A percentile compares a stretch with the other conserved stretches of the same genome.
Evolutionary conservation across 2,113 vertebrate species (phyloP).

Genomic region (Ranitomeya imitator): DNA sequence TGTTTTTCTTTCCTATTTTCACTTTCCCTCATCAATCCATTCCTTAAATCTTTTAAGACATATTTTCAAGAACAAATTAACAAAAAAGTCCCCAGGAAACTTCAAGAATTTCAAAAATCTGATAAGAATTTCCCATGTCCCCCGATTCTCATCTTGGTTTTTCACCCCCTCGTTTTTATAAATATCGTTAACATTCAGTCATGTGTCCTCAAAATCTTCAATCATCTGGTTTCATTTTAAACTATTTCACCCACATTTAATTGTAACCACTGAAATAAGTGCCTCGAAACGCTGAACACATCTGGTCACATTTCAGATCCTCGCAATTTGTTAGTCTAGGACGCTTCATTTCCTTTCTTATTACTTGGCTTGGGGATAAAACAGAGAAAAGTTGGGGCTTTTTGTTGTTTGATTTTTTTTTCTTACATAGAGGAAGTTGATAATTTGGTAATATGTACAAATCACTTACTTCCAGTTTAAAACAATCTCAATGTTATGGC

Average conservation of each 20-base stretch:
- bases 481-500: slow-evolving; percentile 19
- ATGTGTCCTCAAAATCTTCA: slow-evolving; percentile 1
- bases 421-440: slow-evolving; percentile 15
- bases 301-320: slow-evolving; percentile 36
- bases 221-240: slow-evolving; percentile 33
- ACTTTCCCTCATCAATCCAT: neutral
- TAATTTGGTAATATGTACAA: slow-evolving; percentile 45
- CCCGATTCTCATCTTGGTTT: neutral
- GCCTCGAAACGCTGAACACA: slow-evolving; percentile 20
- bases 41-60: neutral
- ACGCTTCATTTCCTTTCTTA: slow-evolving; percentile 44
- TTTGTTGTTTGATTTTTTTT: neutral
- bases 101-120: neutral
- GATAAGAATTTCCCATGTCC: neutral
- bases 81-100: neutral
- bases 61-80: neutral
- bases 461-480: slow-evolving; percentile 20
- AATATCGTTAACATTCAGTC: neutral
- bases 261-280: slow-evolving; percentile 9
- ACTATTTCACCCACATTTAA: slow-evolving; percentile 25
- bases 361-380: slow-evolving; percentile 17
- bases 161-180: neutral
- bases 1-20: neutral
- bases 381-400: neutral
- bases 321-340: slow-evolving; percentile 39